Evolutionary conservation across 2,888 invertebrate species (phyloP).

Genomic region (Ctena decussata): DNA sequence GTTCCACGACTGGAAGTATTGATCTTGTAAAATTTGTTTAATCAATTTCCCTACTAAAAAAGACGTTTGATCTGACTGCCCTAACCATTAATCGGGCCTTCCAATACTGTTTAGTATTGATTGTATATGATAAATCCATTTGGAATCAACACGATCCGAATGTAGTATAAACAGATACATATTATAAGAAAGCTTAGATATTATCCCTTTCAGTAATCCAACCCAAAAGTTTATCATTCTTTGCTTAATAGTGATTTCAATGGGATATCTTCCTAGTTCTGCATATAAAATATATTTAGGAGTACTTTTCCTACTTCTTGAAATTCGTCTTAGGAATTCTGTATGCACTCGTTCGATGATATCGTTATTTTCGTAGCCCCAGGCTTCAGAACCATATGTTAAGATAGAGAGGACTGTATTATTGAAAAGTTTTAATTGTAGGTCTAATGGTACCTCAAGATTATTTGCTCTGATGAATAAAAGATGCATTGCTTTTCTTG

Average conservation of each 20-base stretch:
- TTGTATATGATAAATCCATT: too few relatives aligned
- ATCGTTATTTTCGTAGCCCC: not conserved
- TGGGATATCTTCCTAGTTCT: not conserved
- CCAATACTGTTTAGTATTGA: too few relatives aligned
- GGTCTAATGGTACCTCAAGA: not conserved
- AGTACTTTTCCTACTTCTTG: not conserved
- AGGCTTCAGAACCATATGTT: conserved; percentile 12
- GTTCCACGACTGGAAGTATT: too few relatives aligned
- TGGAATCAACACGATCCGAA: too few relatives aligned
- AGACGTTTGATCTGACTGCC: too few relatives aligned
- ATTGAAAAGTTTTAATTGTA: conserved; percentile 13
- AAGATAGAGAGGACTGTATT: not conserved
- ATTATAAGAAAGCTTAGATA: not conserved
- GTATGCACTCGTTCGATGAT: not conserved
- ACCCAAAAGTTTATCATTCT: not conserved
- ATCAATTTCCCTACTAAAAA: too few relatives aligned
- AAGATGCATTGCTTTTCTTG: conserved; percentile 17
- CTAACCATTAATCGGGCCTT: too few relatives aligned
- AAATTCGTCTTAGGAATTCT: not conserved
- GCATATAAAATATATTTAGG: not conserved
- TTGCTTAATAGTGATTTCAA: not conserved
- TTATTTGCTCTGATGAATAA: not conserved
- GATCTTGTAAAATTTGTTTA: too few relatives aligned
- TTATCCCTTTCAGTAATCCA: not conserved
- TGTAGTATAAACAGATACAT: not conserved